phyloP scores from a whole-genome alignment of 92 coral and sea anemone genomes.

The Epizoanthus scotinus region DNA sequence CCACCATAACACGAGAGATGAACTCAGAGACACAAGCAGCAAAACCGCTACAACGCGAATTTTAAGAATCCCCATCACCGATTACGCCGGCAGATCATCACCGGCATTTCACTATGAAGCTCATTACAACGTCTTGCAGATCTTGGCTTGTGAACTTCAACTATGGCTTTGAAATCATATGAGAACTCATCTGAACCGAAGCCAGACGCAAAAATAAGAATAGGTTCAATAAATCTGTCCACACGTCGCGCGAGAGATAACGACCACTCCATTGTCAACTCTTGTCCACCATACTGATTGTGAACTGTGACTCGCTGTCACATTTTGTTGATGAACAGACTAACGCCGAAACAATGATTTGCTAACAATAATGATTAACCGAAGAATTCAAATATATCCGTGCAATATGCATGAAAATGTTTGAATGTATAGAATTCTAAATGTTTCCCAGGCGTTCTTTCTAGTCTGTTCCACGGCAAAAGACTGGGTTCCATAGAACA shows the following conservation, averaged over 20 bases:
- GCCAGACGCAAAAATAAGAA: conserved; percentile 21
- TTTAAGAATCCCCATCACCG: conserved; percentile 17
- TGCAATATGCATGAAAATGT: neutral
- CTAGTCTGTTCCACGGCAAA: neutral
- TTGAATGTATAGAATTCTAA: conserved; percentile 10
- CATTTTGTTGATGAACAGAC: conserved; percentile 26
- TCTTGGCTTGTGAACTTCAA: conserved; percentile 1
- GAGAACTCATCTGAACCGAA: conserved; percentile 15
- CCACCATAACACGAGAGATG: conserved; percentile 31
- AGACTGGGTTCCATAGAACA: neutral
- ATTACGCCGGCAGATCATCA: neutral
- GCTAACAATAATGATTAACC: neutral
- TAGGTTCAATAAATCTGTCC: conserved; percentile 19
- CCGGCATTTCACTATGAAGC: neutral
- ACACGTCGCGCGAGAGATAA: neutral
- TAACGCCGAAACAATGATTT: conserved; percentile 5
- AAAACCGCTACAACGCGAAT: conserved; percentile 17
- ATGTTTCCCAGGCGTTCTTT: conserved; percentile 19
- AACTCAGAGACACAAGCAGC: conserved; percentile 4
- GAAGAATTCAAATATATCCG: conserved; percentile 8
- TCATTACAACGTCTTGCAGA: neutral
- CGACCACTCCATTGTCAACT: conserved; percentile 11
- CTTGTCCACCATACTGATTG: neutral
- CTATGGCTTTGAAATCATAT: neutral
- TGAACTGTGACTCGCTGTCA: neutral